Conservation (phyloP, 1,140 invertebrate genomes). For the Drosophila saltans region DNA sequence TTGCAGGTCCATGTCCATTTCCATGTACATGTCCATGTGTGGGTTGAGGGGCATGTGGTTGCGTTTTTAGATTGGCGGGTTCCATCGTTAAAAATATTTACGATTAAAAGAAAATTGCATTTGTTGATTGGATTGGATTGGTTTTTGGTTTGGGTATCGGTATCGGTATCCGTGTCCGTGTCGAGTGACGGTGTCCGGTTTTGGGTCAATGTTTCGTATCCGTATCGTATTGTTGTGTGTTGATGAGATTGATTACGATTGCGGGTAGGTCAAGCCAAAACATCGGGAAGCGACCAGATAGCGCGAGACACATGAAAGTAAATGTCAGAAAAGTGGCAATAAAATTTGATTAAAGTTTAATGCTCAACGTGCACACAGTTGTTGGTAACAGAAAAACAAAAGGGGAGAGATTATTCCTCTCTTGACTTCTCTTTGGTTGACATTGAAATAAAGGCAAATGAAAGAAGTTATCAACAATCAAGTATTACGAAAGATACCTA, state of each 20-base stretch:
- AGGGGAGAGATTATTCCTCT: neutral
- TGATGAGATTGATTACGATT: conserved; percentile 81
- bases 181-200: conserved; percentile 18
- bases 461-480: too few relatives aligned
- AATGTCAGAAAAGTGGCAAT: conserved; percentile 65
- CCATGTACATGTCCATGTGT: conserved; percentile 28
- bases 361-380: conserved; percentile 46
- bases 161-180: neutral
- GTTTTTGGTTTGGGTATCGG: conserved; percentile 24
- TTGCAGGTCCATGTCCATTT: conserved; percentile 16
- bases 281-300: conserved; percentile 29
- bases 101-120: conserved; percentile 81
- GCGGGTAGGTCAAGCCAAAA: conserved; percentile 30
- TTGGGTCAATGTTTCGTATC: conserved; percentile 33
- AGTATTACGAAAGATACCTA: too few relatives aligned
- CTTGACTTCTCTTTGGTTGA: neutral
- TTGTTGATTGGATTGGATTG: conserved; percentile 78
- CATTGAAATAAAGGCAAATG: too few relatives aligned
- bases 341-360: conserved; percentile 80
- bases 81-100: conserved; percentile 80
- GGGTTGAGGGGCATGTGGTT: conserved; percentile 40
- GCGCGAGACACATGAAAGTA: conserved; percentile 63
- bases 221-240: conserved; percentile 62
- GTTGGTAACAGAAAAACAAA: conserved; percentile 13
- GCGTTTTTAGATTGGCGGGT: conserved; percentile 66